A percentile compares a stretch with the other conserved stretches of the same genome.
These are phyloP conservation scores for Danio tinwini DNA, from an alignment of 2,797 vertebrate genomes.

Conservation along the genomic window DNA sequence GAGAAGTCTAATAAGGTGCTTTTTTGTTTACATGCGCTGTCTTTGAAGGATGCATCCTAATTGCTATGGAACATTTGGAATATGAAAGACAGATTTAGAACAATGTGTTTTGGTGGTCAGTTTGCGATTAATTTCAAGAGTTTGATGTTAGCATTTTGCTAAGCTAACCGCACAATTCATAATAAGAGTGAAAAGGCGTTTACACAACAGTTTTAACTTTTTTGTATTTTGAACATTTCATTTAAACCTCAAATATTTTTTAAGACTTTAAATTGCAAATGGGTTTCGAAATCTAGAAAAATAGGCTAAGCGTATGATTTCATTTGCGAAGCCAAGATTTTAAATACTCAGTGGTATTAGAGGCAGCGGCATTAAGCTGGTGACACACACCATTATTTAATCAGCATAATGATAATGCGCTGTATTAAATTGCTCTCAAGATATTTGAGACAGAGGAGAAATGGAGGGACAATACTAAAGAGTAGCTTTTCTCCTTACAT, in stretches of 20 bases:
- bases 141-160: not conserved
- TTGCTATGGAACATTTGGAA: not conserved
- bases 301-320: not conserved
- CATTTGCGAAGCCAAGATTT: constrained; percentile 10
- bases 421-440: constrained; percentile 17
- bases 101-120: too few species aligned
- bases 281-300: too few species aligned
- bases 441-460: constrained; percentile 20
- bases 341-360: not conserved
- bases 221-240: too few species aligned
- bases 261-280: too few species aligned
- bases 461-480: constrained; percentile 21
- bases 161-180: not conserved
- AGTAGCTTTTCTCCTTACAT: not conserved
- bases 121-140: too few species aligned
- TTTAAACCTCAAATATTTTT: too few species aligned
- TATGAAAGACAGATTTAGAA: too few species aligned
- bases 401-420: constrained; percentile 9
- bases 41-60: not conserved
- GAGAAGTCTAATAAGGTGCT: constrained; percentile 1
- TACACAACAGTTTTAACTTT: too few species aligned
- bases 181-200: not conserved
- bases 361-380: constrained; percentile 5
- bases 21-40: not conserved
- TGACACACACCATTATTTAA: constrained; percentile 17